Conservation (phyloP, 37 sponge, comb jelly and placozoan genomes). For the Trichoplax adhaerens region DNA sequence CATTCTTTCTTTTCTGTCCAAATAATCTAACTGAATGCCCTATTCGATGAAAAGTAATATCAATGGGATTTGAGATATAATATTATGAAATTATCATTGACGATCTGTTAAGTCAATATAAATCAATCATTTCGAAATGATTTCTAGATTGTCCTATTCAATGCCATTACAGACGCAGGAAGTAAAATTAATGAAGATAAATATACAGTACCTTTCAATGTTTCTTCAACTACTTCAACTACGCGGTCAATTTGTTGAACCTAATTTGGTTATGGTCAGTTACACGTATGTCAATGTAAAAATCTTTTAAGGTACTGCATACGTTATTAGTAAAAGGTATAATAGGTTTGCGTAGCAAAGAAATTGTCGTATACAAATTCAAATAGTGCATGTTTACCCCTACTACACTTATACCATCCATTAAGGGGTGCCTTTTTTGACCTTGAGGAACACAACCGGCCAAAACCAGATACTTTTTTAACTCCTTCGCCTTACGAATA, state of each 20-base stretch:
- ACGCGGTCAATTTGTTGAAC: constrained; percentile 88
- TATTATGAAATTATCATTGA: not conserved
- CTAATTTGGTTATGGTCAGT: constrained; percentile 1
- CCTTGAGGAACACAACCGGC: constrained; percentile 95
- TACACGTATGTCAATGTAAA: too few species aligned
- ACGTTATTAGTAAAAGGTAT: too few species aligned
- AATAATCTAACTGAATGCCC: constrained; percentile 59
- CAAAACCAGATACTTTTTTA: constrained; percentile 58
- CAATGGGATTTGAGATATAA: not conserved
- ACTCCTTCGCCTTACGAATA: constrained; percentile 24
- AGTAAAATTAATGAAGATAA: not conserved
- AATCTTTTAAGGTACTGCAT: too few species aligned
- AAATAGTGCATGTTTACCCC: constrained; percentile 32
- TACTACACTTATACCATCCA: constrained; percentile 61
- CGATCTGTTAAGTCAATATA: not conserved
- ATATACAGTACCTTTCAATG: constrained; percentile 59
- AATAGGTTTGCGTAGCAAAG: too few species aligned
- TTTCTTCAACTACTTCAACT: constrained; percentile 86
- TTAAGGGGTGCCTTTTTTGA: constrained; percentile 28
- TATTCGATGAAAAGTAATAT: not conserved
- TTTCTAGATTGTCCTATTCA: not conserved
- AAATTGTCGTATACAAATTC: not conserved
- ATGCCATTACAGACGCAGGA: not conserved
- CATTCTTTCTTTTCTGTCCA: constrained; percentile 30
- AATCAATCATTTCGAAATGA: not conserved